These are phyloP conservation scores for Aegotheles bennettii DNA, from an alignment of 2,113 vertebrate species.

Conservation along the genomic window DNA sequence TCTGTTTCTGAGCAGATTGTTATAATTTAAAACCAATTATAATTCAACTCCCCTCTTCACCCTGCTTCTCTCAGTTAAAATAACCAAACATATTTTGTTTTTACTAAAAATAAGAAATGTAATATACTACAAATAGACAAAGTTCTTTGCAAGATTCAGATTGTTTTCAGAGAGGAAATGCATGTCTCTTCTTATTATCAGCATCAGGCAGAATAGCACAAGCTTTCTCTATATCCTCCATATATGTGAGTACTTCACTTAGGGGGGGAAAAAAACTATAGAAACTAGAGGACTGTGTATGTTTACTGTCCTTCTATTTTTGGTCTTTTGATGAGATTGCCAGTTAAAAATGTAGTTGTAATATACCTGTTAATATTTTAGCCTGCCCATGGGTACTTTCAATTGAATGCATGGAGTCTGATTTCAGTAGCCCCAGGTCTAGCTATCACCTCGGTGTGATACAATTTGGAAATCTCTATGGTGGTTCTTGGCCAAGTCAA, in stretches of 20 bases:
- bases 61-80: background rate
- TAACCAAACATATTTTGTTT: background rate
- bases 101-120: background rate
- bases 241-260: background rate
- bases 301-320: background rate
- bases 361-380: background rate
- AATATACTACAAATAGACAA: background rate
- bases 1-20: background rate
- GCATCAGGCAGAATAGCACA: background rate
- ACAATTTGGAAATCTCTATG: background rate
- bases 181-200: background rate
- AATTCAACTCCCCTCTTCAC: background rate
- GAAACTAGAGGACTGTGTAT: background rate
- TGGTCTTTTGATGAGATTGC: background rate
- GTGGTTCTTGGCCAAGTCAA: background rate
- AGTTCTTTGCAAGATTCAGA: background rate
- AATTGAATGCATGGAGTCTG: background rate
- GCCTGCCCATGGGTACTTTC: background rate
- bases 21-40: background rate
- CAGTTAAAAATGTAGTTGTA: background rate
- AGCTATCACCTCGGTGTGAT: background rate
- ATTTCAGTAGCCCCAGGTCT: background rate
- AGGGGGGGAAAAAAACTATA: background rate
- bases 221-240: background rate
- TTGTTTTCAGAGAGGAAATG: background rate